A percentile compares a stretch with the other conserved stretches of the same genome.
phyloP scores from a whole-genome alignment of 2,797 vertebrate species.

The Pogoniulus pusillus region DNA sequence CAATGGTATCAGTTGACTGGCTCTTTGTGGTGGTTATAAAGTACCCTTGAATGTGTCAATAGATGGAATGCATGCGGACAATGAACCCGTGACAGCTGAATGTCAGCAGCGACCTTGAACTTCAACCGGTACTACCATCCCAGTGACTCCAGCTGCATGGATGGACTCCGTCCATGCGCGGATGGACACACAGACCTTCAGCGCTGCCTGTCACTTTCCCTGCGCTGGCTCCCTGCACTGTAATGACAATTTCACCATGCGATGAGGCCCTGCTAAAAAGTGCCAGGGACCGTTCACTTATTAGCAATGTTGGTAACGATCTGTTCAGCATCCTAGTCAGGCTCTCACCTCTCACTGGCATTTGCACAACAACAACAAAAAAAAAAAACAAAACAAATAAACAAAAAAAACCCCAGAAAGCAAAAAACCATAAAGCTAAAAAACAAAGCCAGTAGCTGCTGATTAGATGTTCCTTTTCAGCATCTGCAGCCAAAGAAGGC shows the following conservation, averaged over 20 bases:
- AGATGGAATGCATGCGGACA: conserved; percentile 77
- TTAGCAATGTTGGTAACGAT: conserved; percentile 51
- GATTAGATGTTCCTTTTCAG: conserved; percentile 16
- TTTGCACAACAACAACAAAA: conserved; percentile 61
- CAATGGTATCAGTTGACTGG: conserved; percentile 82
- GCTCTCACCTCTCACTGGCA: not conserved
- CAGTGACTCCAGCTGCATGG: conserved; percentile 80
- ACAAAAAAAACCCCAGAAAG: too few relatives aligned
- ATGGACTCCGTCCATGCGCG: too few relatives aligned
- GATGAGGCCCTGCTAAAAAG: conserved; percentile 54
- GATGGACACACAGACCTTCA: not conserved
- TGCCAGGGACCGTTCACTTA: conserved; percentile 30
- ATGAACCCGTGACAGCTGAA: conserved; percentile 83
- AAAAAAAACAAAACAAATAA: too few relatives aligned
- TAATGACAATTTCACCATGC: conserved; percentile 56
- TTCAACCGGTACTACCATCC: conserved; percentile 81
- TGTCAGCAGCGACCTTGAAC: conserved; percentile 88
- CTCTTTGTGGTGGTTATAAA: conserved; percentile 75
- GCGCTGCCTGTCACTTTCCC: conserved; percentile 43
- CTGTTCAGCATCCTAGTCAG: conserved; percentile 67
- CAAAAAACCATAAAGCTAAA: conserved; percentile 45
- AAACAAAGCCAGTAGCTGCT: conserved; percentile 9
- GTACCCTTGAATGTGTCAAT: conserved; percentile 73
- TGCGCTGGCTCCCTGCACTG: conserved; percentile 18
- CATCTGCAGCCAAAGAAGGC: not conserved